Conservation (phyloP, 2,888 invertebrate genomes). For the Sphaeridia pumilis region DNA sequence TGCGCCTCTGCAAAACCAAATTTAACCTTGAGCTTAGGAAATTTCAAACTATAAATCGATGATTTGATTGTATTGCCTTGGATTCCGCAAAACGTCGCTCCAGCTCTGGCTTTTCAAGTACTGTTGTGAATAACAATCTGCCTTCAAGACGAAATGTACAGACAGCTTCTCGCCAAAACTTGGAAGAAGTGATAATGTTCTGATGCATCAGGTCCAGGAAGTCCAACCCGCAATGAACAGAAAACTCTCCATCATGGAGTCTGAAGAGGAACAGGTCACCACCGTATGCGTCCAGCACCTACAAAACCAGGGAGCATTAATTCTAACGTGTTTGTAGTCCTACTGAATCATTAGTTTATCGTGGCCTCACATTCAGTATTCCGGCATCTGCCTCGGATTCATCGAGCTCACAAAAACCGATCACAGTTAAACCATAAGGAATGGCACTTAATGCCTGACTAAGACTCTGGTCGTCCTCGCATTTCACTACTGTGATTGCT, state of each 20-base stretch:
- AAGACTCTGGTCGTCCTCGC: conserved; percentile 20
- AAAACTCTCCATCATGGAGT: conserved; percentile 27
- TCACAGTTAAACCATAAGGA: conserved; percentile 27
- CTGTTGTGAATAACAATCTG: conserved; percentile 27
- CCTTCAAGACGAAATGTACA: conserved; percentile 34
- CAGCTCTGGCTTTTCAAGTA: conserved; percentile 31
- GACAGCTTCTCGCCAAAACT: conserved; percentile 30
- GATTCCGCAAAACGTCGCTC: conserved; percentile 26
- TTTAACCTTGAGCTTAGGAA: not conserved
- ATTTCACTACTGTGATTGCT: conserved; percentile 28
- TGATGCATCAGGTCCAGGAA: conserved; percentile 24
- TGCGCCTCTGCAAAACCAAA: conserved; percentile 17
- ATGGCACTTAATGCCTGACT: conserved; percentile 20
- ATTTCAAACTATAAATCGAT: not conserved
- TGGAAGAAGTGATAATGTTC: conserved; percentile 21
- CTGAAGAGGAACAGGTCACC: conserved; percentile 27
- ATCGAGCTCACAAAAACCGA: conserved; percentile 33
- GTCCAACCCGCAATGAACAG: conserved; percentile 27
- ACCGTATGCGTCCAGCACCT: conserved; percentile 27
- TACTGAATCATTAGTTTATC: too few species aligned
- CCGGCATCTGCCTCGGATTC: conserved; percentile 18
- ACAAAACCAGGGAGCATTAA: conserved; percentile 7
- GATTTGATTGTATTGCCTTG: conserved; percentile 17
- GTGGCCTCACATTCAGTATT: not conserved
- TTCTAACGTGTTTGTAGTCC: too few species aligned